Evolutionary conservation across 2,113 vertebrate species (phyloP), one percentile per base, ranked within the genome.

Genomic region (Scartelaos histophorus): DNA sequence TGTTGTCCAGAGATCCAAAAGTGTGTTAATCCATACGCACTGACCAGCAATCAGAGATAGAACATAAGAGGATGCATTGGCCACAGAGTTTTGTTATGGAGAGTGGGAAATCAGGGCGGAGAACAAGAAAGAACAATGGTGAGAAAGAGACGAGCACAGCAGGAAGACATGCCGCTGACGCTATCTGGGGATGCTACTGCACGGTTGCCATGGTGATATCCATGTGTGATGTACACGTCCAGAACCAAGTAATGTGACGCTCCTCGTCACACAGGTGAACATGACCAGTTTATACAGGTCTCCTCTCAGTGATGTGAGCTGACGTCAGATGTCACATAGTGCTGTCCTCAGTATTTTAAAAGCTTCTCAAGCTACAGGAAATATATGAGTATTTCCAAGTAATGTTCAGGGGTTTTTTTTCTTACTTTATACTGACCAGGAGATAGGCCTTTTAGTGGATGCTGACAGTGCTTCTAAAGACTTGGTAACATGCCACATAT

Each of bases 141-240:
- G 64, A 82, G 69, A 74, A 74, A 62, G 74, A 85, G 34, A 77
- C 12, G 67, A 74, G 67, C 5, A 22, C 66, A 51, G 61, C 69
- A 74, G 69, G 58, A 53, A 57, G 57, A 69, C 17, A 25, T 58
- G 56, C 13, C 56, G 19, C 45, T 62, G 17, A 24, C 51, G n/a
- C 74, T 76, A 79, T 74, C 79, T 76, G 80, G 70, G 69, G 84
- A 85, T 81, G 84, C 77, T 83, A 83, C 82, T 83, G 89, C 70
- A 24, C 73, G 80, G 90, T 91, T 90, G 79, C 88, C 79, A 92
- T 89, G 88, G 72, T 88, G 73, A 87, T 78, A 69, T 66, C 64
- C 66, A 65, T 69, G 67, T 53, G 61, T 38, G 11, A 25, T 66
- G 45, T 21, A 74, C 19, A 56, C 12, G 54, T 24, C 66, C 49